These are phyloP conservation scores for Hydrozoanthus gracilis DNA, from an alignment of 92 coral and sea anemone species.

Conservation along the genomic window DNA sequence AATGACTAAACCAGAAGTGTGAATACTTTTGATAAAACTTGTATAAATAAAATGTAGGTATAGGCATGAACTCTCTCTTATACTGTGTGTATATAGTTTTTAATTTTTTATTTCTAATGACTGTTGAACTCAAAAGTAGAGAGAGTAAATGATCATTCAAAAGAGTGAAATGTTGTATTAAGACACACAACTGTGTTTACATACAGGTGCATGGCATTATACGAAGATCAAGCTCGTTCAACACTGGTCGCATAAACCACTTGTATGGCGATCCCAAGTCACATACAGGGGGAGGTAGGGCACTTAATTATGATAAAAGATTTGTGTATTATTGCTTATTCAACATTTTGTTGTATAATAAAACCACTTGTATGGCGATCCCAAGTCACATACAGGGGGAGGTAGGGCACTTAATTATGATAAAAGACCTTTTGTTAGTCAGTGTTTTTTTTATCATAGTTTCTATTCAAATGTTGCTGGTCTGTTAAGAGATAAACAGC, in stretches of 20 bases:
- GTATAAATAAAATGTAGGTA: too few relatives aligned
- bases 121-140: too few relatives aligned
- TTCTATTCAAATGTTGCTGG: neutral
- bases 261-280: constrained; percentile 77
- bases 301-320: neutral
- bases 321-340: neutral
- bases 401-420: constrained; percentile 44
- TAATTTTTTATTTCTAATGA: too few relatives aligned
- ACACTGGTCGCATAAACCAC: constrained; percentile 93
- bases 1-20: too few relatives aligned
- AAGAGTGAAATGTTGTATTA: too few relatives aligned
- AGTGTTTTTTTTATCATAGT: neutral
- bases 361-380: constrained; percentile 86
- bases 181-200: too few relatives aligned
- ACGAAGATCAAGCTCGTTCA: constrained; percentile 95
- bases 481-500: neutral
- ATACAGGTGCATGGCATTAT: constrained; percentile 95
- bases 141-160: too few relatives aligned
- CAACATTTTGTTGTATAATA: neutral
- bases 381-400: constrained; percentile 82
- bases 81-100: too few relatives aligned
- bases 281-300: constrained; percentile 86
- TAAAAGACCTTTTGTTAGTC: too few relatives aligned
- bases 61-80: too few relatives aligned
- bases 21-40: too few relatives aligned